Percentiles rank a stretch among this genome's conserved stretches.
Conservation (phyloP, 2,888 invertebrate genomes). For the Pyrrhia umbra region DNA sequence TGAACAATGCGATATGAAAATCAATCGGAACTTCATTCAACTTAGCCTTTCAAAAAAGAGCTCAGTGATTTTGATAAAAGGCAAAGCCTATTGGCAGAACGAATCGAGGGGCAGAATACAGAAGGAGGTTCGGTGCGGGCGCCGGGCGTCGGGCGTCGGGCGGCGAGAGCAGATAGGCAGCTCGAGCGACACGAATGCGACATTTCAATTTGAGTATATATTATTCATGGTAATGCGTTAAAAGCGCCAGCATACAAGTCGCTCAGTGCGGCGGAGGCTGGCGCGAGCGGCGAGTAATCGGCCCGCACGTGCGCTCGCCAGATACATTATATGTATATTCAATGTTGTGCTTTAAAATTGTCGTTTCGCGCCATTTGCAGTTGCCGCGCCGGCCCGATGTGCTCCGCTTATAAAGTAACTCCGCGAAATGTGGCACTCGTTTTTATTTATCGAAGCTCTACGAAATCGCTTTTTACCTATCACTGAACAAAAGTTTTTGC, state of each 20-base stretch:
- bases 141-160: conserved; percentile 51
- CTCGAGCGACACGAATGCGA: conserved; percentile 87
- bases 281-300: conserved; percentile 82
- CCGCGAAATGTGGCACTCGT: conserved; percentile 77
- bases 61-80: conserved; percentile 81
- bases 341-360: conserved; percentile 89
- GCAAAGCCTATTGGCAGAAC: conserved; percentile 83
- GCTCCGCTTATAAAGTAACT: conserved; percentile 86
- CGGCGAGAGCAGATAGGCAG: conserved; percentile 82
- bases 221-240: conserved; percentile 90
- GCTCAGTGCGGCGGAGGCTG: conserved; percentile 71
- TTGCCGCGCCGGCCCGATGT: conserved; percentile 80
- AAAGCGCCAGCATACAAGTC: conserved; percentile 86
- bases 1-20: conserved; percentile 58
- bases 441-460: conserved; percentile 79
- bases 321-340: conserved; percentile 83
- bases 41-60: conserved; percentile 69
- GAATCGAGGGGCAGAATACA: conserved; percentile 81
- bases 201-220: conserved; percentile 90
- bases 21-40: conserved; percentile 60
- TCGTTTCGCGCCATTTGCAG: conserved; percentile 88
- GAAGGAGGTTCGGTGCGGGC: conserved; percentile 74
- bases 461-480: conserved; percentile 76
- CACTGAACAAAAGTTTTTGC: conserved; percentile 67
- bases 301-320: conserved; percentile 83